Evolutionary conservation across 2,888 invertebrate genomes (phyloP), one percentile per base, ranked within the genome.

Genomic region (Eumacrocentrus americanus): DNA sequence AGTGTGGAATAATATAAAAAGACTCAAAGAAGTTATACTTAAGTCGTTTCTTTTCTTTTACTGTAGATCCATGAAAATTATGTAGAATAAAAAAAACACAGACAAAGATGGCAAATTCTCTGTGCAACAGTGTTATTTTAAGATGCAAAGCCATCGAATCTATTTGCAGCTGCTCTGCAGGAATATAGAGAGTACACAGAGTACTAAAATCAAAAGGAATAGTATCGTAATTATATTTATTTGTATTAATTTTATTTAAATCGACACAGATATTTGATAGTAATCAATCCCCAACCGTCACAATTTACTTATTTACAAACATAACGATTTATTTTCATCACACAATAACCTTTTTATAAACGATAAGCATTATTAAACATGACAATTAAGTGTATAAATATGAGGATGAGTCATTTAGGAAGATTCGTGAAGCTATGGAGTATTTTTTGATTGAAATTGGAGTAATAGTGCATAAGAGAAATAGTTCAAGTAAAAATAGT

Each of bases 271-370:
- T 37, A 38, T 52, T 52, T 22, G n/a, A 2, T 14, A 52, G 22
- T 20, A 23, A 22, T 52, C 2, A 35, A 14, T 12, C 16, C 1
- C 3, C n/a, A 37, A 52, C 22, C 22, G 12, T 6, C 12, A 7
- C 11, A 25, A 35, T 18, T 34, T 7, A 52, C 38, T 22, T 38
- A 38, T 52, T 52, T 38, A 52, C 38, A 52, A 52, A 38, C n/a
- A 50, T 50, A 48, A 48, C 18, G n/a, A 50, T 35, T 35, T n/a
- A 42, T 20, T 18, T n/a, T n/a, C n/a, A 50, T 34, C 2, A 50
- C 18, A 12, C 14, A 52, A 22, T 23, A n/a, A 22, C 22, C 3
- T 29, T 29, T 9, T 29, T 29, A 23, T 38, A 38, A 38, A 52
- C 34, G 22, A 38, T 37, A 52, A 12, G 37, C 14, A 38, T 35